A percentile compares a stretch with the other conserved stretches of the same genome.
These are phyloP conservation scores for Peromyscus attwateri DNA, from an alignment of 2,797 vertebrate genomes.

Conservation along the genomic window DNA sequence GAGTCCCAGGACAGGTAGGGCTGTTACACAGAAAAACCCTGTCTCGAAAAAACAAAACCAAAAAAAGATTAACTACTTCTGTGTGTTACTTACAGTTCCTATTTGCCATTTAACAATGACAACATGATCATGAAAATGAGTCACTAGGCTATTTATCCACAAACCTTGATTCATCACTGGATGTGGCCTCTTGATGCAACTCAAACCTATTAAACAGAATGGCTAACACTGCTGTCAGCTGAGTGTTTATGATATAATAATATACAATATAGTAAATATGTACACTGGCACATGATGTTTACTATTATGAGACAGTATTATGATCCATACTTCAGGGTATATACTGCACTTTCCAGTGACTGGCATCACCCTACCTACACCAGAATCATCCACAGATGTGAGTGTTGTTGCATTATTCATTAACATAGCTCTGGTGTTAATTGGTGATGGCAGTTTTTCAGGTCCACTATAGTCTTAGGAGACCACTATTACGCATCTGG, in stretches of 20 bases:
- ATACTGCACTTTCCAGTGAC: not conserved
- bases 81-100: not conserved
- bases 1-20: no score
- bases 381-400: not conserved
- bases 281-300: not conserved
- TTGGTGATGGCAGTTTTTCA: not conserved
- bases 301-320: not conserved
- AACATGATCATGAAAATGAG: not conserved
- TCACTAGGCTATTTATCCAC: not conserved
- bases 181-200: not conserved
- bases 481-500: no score
- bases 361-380: not conserved
- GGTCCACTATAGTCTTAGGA: no score
- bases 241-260: not conserved
- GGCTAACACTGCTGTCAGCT: no score
- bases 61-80: not conserved
- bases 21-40: no score
- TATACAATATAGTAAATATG: no score
- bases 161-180: not conserved
- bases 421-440: not conserved
- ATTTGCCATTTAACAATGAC: not conserved
- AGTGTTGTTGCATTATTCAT: not conserved
- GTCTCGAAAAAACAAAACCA: no score
- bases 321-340: not conserved
- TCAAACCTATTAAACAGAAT: not conserved